Conservation (phyloP, 2,113 vertebrate species). For the Mirza zaza region DNA sequence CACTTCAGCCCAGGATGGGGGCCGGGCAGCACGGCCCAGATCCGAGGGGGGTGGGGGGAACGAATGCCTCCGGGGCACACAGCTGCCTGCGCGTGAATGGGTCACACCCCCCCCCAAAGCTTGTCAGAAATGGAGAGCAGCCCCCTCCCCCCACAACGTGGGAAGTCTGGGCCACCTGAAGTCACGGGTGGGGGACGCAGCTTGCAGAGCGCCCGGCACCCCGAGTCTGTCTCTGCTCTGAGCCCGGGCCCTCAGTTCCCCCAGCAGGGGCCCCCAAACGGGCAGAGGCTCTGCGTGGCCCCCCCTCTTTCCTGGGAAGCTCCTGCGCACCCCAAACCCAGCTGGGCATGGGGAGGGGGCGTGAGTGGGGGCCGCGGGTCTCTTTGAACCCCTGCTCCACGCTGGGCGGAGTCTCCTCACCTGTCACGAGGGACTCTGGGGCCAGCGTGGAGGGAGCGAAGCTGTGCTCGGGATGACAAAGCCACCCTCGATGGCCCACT, state of each 20-base stretch:
- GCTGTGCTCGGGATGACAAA: neutral
- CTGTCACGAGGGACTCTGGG: neutral
- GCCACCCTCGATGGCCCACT: accelerated
- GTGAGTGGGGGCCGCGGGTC: neutral
- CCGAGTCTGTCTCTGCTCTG: neutral
- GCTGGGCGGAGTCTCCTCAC: neutral
- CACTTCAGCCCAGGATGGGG: neutral
- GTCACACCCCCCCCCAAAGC: too few relatives aligned
- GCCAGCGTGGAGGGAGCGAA: neutral
- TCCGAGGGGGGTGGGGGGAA: accelerated
- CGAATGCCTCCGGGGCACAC: neutral
- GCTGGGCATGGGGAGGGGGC: too few relatives aligned
- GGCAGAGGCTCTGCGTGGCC: neutral
- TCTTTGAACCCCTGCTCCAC: neutral
- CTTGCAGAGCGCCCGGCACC: neutral
- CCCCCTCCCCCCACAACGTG: accelerated
- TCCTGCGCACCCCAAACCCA: neutral
- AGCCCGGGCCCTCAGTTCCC: neutral
- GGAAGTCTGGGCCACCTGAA: neutral
- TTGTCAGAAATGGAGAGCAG: neutral
- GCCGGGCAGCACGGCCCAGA: neutral
- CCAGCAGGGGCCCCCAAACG: neutral
- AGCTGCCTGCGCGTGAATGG: neutral
- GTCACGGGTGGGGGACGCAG: neutral
- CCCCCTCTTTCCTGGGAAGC: neutral